phyloP scores from a whole-genome alignment of 1,140 invertebrate species.

The Ostrea denselamellosa region DNA sequence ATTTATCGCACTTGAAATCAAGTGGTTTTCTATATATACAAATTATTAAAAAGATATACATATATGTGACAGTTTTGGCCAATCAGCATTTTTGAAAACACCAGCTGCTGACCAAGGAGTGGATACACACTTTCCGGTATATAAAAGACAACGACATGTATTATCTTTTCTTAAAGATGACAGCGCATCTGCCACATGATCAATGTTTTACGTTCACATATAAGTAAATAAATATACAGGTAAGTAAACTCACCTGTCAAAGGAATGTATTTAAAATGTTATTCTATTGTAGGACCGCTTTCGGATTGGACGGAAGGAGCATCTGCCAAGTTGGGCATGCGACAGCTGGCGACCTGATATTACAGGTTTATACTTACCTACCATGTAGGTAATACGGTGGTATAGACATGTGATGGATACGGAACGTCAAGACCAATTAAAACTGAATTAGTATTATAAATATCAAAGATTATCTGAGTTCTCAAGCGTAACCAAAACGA shows the following conservation, averaged over 20 bases:
- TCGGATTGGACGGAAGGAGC: not conserved
- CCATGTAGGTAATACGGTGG: not conserved
- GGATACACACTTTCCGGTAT: not conserved
- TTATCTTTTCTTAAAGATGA: slow-evolving; percentile 5
- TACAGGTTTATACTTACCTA: not conserved
- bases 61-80: not conserved
- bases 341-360: not conserved
- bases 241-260: slow-evolving; percentile 20
- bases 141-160: slow-evolving; percentile 7
- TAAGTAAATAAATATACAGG: slow-evolving; percentile 33
- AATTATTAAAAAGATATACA: not conserved
- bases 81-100: not conserved
- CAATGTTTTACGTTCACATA: not conserved
- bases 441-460: not conserved
- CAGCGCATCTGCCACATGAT: slow-evolving; percentile 12
- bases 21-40: slow-evolving; percentile 12
- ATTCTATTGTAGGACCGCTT: not conserved
- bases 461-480: not conserved
- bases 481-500: not conserved
- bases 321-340: not conserved
- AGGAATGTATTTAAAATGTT: slow-evolving; percentile 18
- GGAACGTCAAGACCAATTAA: not conserved
- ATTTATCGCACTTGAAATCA: slow-evolving; percentile 6
- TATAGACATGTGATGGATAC: not conserved
- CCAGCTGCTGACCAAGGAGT: not conserved